These are phyloP conservation scores for Sialia sialis DNA, from an alignment of 2,113 vertebrate genomes.

Conservation along the genomic window DNA sequence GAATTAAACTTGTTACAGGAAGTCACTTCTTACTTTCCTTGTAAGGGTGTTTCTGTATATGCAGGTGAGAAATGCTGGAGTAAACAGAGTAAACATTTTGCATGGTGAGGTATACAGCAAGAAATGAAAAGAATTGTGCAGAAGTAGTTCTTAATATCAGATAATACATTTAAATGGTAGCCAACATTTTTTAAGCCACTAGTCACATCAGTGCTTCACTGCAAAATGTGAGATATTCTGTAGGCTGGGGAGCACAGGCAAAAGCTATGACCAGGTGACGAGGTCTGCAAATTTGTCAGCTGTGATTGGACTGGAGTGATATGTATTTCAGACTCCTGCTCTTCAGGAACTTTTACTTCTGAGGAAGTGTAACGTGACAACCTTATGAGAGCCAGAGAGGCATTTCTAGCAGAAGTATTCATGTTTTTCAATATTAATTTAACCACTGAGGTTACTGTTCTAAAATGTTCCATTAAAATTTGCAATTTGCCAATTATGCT, in stretches of 20 bases:
- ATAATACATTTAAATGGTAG: neutral
- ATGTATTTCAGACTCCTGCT: neutral
- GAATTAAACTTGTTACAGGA: neutral
- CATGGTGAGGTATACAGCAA: neutral
- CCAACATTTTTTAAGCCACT: neutral
- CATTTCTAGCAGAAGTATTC: conserved; percentile 14
- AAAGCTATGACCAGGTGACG: neutral
- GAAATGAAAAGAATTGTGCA: neutral
- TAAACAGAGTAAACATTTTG: neutral
- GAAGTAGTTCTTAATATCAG: neutral
- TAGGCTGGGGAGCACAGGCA: neutral
- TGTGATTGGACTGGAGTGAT: neutral
- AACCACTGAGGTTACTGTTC: conserved; percentile 8
- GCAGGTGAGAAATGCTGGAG: neutral
- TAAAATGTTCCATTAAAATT: conserved; percentile 58
- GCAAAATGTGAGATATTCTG: neutral
- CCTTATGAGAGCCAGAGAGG: neutral
- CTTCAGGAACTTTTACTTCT: neutral
- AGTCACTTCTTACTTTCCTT: neutral
- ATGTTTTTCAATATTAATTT: neutral
- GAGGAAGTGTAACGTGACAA: neutral
- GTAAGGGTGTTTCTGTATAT: neutral
- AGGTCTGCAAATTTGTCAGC: neutral
- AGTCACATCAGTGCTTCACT: neutral
- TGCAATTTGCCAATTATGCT: conserved; percentile 51